Base-by-base conservation (phyloP, 1,140 invertebrate species). In the Drosophila parabipectinata region DNA sequence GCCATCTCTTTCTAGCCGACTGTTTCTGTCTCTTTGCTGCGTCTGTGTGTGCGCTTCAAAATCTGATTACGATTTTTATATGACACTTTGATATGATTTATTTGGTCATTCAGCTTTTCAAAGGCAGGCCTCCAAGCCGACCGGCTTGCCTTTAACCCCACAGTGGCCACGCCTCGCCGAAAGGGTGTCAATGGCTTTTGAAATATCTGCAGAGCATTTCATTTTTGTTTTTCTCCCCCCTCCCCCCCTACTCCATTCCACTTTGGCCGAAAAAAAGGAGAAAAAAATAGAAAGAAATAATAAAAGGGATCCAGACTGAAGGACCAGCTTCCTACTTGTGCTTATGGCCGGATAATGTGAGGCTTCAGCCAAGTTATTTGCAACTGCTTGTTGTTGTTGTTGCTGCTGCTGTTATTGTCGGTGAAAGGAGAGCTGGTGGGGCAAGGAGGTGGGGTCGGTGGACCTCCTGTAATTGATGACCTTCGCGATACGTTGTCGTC, bases 61-160 rank as follows among this genome's bases (percentile, higher is more conserved):
- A 89, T 89, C 85, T 89, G 85, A 89, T 89, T 89, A 89, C 85
- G 85, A 89, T 90, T 89, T 89, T 89, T 89, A 89, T 89, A 90
- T 81, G 85, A 89, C 85, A 89, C 85, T 89, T 89, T 89, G 85
- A 81, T 90, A 81, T 89, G 85, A 89, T 89, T 89, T 89, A 89
- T 89, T 89, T 89, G 85, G 85, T 85, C 85, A 89, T 89, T 89
- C 85, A 90, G 85, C 85, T 85, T 90, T 89, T 89, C 79, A 89
- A 90, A 82, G 79, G 75, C 83, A 87, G 83, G 71, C 82, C 82
- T 88, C 78, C 79, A 68, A 75, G 64, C 60, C 52, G 41, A 26
- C 14, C 41, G 34, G 62, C 59, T 39, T 32, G 60, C 26, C 58
- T 50, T 24, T 58, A 54, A 60, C 67, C 67, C 76, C 50, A 57